Evolutionary conservation across 1,140 invertebrate genomes (phyloP).

Genomic region (Ceratina calcarata): DNA sequence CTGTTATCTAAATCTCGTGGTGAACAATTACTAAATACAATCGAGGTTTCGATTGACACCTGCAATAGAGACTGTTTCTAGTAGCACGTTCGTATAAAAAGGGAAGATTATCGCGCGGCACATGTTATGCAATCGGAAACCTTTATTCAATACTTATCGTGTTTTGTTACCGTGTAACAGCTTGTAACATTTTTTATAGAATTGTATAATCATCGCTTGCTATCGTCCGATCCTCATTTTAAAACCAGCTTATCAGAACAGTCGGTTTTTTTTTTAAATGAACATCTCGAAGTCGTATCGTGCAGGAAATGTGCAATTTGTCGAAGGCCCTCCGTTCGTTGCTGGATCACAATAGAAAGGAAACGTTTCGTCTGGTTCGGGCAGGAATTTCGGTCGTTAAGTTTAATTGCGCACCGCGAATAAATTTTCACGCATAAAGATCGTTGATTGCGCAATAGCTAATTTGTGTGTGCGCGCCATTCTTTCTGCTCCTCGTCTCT

Average conservation of each 20-base stretch:
- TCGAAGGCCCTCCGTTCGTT: background rate
- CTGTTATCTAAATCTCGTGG: no score
- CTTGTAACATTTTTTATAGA: no score
- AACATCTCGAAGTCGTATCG: no score
- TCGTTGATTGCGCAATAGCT: constrained; percentile 1
- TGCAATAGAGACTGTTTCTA: no score
- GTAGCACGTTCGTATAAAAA: no score
- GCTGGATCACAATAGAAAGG: constrained; percentile 5
- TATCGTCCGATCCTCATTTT: no score
- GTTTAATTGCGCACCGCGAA: constrained; percentile 15
- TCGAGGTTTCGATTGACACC: no score
- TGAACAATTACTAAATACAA: no score
- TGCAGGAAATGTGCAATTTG: background rate
- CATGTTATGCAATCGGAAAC: constrained; percentile 17
- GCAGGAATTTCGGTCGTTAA: constrained; percentile 41
- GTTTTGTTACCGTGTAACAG: no score
- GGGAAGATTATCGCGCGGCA: background rate
- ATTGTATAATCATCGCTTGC: no score
- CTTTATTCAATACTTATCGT: background rate
- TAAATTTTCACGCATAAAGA: constrained; percentile 23
- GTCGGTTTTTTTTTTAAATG: no score
- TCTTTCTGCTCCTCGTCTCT: background rate
- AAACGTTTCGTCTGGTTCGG: constrained; percentile 11
- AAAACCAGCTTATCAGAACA: no score
- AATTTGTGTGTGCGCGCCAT: background rate